Evolutionary conservation across 2,888 invertebrate genomes (phyloP), one percentile per base, ranked within the genome.

Genomic region (Encarsia formosa): DNA sequence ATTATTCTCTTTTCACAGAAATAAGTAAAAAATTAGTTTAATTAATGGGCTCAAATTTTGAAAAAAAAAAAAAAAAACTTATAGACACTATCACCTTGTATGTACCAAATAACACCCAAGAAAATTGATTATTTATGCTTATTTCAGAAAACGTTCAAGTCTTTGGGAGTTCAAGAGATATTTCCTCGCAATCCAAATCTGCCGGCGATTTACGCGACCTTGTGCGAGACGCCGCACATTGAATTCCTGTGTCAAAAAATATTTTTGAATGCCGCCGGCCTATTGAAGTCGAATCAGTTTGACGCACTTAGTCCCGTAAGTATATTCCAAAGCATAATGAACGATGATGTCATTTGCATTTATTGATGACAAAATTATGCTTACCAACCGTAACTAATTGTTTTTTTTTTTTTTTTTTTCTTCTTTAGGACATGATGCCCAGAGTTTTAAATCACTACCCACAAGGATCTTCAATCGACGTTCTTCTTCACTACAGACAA

Each of bases 401-500:
- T n/a, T n/a, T n/a, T n/a, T n/a, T n/a, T n/a, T n/a, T n/a, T n/a
- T n/a, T n/a, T 18, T 31, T 26, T 23, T 38, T 2, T 18, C 19
- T 29, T 26, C 13, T 49, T 39, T 46, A 66, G 67, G 37, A 58
- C 15, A 59, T 63, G 50, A 52, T 69, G 18, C 56, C 60, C 9
- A 63, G 57, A 32, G 45, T 65, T 41, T 46, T 66, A 50, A 59
- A 62, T 34, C 67, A 67, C 49, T 67, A 65, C 48, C 67, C 67
- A 15, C 67, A 66, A 59, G 68, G 69, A 37, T 65, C 69, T 15
- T 69, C 68, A 0, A 34, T 68, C 4, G 63, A 67, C 20, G 65
- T 66, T 18, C 20, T 69, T 20, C 44, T 65, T 35, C 69, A 69
- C 52, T 68, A 63, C 49, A 57, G 64, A n/a, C 69, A 69, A 61